Evolutionary conservation across 1,140 invertebrate species (phyloP), one percentile per base, ranked within the genome.

Genomic region (Potamilus streckersoni): DNA sequence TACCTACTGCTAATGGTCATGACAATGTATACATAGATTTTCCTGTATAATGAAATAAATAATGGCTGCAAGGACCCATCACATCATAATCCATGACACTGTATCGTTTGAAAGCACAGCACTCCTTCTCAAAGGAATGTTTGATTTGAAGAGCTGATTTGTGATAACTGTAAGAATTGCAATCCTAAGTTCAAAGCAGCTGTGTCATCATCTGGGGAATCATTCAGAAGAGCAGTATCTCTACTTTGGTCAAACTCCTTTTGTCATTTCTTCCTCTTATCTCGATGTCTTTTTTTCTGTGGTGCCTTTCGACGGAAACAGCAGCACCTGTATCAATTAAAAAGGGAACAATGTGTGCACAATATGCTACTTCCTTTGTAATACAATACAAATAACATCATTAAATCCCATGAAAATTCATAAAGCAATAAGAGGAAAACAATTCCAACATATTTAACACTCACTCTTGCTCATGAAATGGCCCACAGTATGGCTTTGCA

Each of bases 231-330:
- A 20, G 75, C 75, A 68, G 75, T 77, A 77, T 77, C 75, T 66
- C 67, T 27, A 67, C 64, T 63, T 59, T 77, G 75, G 75, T 71
- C 75, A 77, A 77, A 77, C 75, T 71, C 75, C 60, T 72, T 65
- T 58, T 69, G 75, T 77, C 75, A 77, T 77, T 77, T 77, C 64
- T 71, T 71, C 12, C 75, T 23, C 59, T 77, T 77, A 20, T 77
- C 75, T 69, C 69, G 67, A 65, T 72, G 69, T 66, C 70, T 63
- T 23, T 70, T 64, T 19, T 71, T 70, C 60, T 77, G 72, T 16
- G 73, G 70, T 20, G 69, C 69, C 19, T 49, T 49, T 49, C 75
- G 69, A 23, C 75, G 75, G 66, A 77, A 77, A 60, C 75, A 77
- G 70, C 75, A 77, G 61, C 75, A 77, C 62, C 75, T 77, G 72